Evolutionary conservation across 1,140 invertebrate genomes (phyloP), one percentile per base, ranked within the genome.

Genomic region (Lethocerus indicus): DNA sequence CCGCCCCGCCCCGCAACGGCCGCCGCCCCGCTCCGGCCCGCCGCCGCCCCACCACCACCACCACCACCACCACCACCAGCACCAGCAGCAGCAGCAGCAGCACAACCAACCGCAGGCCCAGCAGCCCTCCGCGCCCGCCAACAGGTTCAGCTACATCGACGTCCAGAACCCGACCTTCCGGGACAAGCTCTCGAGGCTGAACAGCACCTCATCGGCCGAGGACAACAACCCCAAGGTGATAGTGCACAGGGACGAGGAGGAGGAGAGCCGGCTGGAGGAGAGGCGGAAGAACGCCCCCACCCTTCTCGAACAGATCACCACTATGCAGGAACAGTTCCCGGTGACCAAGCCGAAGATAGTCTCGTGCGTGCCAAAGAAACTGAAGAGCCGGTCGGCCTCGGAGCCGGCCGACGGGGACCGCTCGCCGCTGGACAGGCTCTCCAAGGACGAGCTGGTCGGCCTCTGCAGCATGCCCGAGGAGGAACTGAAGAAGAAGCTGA

Each of bases 81-180:
- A 35, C 32, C 32, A 35, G 9, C n/a, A 12, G 32, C 32, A 12
- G 9, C 32, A 35, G n/a, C 32, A 35, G 9, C 32, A n/a, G 9
- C 9, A 18, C 21, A 21, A 44, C 23, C 42, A 21, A 7, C 42
- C 42, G 13, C 23, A 21, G 14, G 24, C 42, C 23, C 24, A 44
- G 28, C 42, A 44, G 42, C 24, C 14, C 42, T 44, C 42, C 28
- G 13, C 28, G 28, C 26, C 42, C 24, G 18, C 25, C 40, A 29
- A 46, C 43, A 47, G 50, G 35, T 58, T 58, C 52, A 53, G 51
- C 24, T 58, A 58, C 28, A 49, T 58, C 9, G 57, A 58, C 45
- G 49, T 54, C n/a, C 50, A 52, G 21, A 57, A 51, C 18, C 50
- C 52, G 21, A 47, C 49, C 12, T 58, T 57, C 39, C 48, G 53